Evolutionary conservation across 37 sponge, comb jelly and placozoan species (phyloP), one percentile per base, ranked within the genome.

Genomic region (Petrosia ficiformis): DNA sequence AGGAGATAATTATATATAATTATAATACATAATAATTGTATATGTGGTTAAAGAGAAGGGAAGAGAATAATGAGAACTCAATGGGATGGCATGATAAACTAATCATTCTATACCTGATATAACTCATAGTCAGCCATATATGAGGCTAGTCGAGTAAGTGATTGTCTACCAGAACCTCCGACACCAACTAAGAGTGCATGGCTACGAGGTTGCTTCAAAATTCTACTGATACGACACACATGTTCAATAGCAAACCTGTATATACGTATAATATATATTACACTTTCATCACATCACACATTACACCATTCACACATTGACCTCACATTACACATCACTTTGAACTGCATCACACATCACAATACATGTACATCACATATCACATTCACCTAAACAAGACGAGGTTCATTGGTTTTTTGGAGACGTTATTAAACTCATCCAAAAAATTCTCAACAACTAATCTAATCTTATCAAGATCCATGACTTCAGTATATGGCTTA

Each of bases 331-430:
- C 66, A 64, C 19, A 64, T 64, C 10, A 11, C 10, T 40, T 11
- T 21, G 14, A 22, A 6, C 11, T 10, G 40, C 34, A 35, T 37
- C 32, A 35, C 19, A 69, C 19, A 35, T n/a, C 39, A 22, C 8
- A 11, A 40, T 69, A 69, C 70, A 69, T 35, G 37, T 48, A 48
- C 54, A 19, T 48, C 8, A 8, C 14, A 48, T 48, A 19, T 48
- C 14, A 48, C 54, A 48, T 48, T 25, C n/a, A 94, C 96, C 96
- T 86, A 80, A 97, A 97, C 77, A 97, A 72, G 52, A 97, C 98
- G 4, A 97, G 82, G 80, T 97, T 94, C 98, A 97, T 97, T 3
- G 98, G 95, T 58, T 97, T 97, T 72, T 97, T 97, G 90, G 90
- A 91, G 77, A 97, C 83, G 73, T 94, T 94, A 71, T 97, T 97